These are phyloP conservation scores for Caenorhabditis briggsae DNA, from an alignment of 1,140 invertebrate species.

Conservation along the genomic window DNA sequence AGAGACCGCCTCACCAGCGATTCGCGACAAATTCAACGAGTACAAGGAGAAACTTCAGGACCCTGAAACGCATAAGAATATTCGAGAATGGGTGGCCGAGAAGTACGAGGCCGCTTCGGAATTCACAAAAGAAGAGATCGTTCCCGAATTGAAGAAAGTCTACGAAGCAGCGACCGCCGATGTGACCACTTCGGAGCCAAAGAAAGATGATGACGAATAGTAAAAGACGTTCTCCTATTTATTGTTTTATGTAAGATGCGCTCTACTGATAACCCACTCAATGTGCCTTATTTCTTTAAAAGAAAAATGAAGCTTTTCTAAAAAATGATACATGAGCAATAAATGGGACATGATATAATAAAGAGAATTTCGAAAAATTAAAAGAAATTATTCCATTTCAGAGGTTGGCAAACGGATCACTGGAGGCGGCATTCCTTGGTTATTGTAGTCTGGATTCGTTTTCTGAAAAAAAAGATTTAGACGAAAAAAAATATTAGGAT, in stretches of 20 bases:
- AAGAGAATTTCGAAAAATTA: too few relatives aligned
- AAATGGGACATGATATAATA: too few relatives aligned
- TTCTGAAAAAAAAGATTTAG: not conserved
- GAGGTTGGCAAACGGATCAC: not conserved
- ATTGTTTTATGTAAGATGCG: too few relatives aligned
- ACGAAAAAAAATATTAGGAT: not conserved
- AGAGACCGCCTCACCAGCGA: slow-evolving; percentile 59
- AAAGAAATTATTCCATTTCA: not conserved
- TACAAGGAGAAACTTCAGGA: slow-evolving; percentile 67
- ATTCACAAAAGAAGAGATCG: slow-evolving; percentile 65
- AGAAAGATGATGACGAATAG: not conserved
- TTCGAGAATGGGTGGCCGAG: slow-evolving; percentile 60
- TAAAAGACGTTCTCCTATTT: not conserved
- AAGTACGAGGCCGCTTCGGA: slow-evolving; percentile 61
- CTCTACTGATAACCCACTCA: too few relatives aligned
- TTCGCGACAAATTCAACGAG: slow-evolving; percentile 66
- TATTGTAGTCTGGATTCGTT: not conserved
- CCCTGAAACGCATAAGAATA: slow-evolving; percentile 64
- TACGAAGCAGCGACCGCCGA: slow-evolving; percentile 65
- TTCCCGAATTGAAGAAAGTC: slow-evolving; percentile 67
- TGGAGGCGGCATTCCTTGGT: not conserved
- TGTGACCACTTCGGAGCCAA: slow-evolving; percentile 5
- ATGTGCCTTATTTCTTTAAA: too few relatives aligned
- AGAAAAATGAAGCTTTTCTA: too few relatives aligned
- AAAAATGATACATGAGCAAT: too few relatives aligned